Base-by-base conservation (phyloP, 2,888 invertebrate genomes). In the Villa cingulata region DNA sequence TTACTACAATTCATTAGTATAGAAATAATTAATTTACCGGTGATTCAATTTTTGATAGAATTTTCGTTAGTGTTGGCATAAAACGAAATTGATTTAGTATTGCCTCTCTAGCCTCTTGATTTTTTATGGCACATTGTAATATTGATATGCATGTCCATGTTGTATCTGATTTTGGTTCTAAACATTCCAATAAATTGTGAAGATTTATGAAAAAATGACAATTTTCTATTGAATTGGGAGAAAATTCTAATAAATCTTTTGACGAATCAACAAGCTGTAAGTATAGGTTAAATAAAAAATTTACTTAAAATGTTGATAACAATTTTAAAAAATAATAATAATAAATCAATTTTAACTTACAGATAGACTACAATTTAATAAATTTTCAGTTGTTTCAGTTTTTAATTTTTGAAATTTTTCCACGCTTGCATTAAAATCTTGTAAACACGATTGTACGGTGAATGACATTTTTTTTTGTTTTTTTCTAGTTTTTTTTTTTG, bases 31-130 rank as follows among this genome's bases (percentile, higher is more conserved):
- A 15, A n/a, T 9, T 36, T 36, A 36, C 36, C 16, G n/a, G 36
- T 36, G 16, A 16, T 7, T 16, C 16, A 14, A 16, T 15, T 36
- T 36, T 36, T 14, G 7, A n/a, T 36, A 36, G 16, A 23, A 39
- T 23, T 16, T 6, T 5, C 7, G 34, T 15, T 6, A 40, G 17
- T 34, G 29, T 46, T 0, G 68, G 65, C 20, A 68, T 59, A 51
- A 61, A 68, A 41, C 66, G 62, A 55, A 61, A 67, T 38, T 66
- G 59, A 16, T 53, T 41, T 0, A 68, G 62, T 27, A 68, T 56
- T 0, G 62, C 59, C 4, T 48, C 50, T 1, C 65, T 60, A 2
- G 61, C 62, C 32, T 60, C 61, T 23, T 63, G 47, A 50, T 66
- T 66, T n/a, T 62, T 59, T 7, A 60, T 58, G 29, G 62, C 61